Conservation (phyloP, 2,888 invertebrate species). For the Clusia tigrina region DNA sequence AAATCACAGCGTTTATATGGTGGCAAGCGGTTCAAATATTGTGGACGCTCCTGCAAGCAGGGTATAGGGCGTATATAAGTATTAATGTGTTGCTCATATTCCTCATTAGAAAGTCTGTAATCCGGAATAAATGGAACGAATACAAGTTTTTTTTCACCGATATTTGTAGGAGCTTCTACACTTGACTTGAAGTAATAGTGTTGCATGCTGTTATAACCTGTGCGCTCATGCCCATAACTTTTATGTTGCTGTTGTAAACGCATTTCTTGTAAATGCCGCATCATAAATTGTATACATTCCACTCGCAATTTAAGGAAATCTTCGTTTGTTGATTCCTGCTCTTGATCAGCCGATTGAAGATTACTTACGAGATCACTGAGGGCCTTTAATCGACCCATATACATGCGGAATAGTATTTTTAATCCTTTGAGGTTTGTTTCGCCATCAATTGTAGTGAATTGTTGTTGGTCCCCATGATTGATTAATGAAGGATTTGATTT, state of each 20-base stretch:
- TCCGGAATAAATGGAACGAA: slow-evolving; percentile 60
- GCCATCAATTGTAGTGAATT: slow-evolving; percentile 34
- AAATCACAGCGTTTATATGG: slow-evolving; percentile 58
- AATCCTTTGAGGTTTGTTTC: slow-evolving; percentile 65
- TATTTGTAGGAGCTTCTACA: slow-evolving; percentile 26
- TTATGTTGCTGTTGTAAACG: slow-evolving; percentile 33
- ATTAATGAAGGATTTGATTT: slow-evolving; percentile 50
- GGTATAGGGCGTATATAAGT: slow-evolving; percentile 57
- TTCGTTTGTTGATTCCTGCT: slow-evolving; percentile 50
- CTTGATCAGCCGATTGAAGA: slow-evolving; percentile 53
- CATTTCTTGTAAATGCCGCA: slow-evolving; percentile 41
- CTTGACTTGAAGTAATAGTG: slow-evolving; percentile 46
- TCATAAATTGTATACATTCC: slow-evolving; percentile 59
- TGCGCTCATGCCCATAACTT: neutral
- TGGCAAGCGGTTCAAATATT: slow-evolving; percentile 59
- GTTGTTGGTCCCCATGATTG: neutral
- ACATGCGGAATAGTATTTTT: slow-evolving; percentile 71
- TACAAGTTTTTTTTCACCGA: slow-evolving; percentile 36
- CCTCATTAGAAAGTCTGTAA: slow-evolving; percentile 50
- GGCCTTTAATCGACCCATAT: slow-evolving; percentile 66
- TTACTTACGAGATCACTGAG: slow-evolving; percentile 57
- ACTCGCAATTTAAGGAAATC: slow-evolving; percentile 55
- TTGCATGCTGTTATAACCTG: slow-evolving; percentile 39
- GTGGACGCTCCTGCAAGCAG: slow-evolving; percentile 57
- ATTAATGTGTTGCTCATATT: slow-evolving; percentile 48